Base-by-base conservation (phyloP, 2,113 vertebrate genomes). In the Galbula dea region DNA sequence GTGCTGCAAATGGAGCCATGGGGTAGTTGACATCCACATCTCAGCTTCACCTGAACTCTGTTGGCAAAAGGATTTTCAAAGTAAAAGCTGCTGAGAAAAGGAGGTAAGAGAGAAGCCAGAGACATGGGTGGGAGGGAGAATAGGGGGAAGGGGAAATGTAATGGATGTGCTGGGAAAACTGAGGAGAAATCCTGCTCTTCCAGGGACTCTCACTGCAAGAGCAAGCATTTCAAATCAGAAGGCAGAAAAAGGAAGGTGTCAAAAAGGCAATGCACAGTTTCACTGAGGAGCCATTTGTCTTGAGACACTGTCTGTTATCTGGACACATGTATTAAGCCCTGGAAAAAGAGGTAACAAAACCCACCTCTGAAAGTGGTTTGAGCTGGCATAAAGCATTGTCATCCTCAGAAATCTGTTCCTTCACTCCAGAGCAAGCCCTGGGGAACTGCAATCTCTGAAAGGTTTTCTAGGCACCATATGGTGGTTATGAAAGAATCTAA, bases 391-490 rank as follows among this genome's bases (percentile, higher is more conserved):
- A 87, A 65, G 69, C 23, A 29, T 46, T 67, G 30, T 48, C 55
- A 34, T 62, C 66, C 52, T 87, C 52, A 55, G 55, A 83, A 88
- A 80, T 51, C 54, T 86, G 29, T 54, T 65, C 41, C 72, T 80
- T 74, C 41, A 62, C 85, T 82, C 58, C 81, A 73, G 92, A 93
- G 74, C 81, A 77, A 63, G 20, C 66, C 66, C 78, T 0, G 1
- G 55, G 46, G 59, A 95, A 32, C 79, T 71, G 79, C 72, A 81
- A 74, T 83, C 41, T 55, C 73, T 49, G 75, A 93, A 95, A 94
- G 88, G 73, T 88, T 95, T 86, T 86, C 90, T 30, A 88, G 76
- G 88, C 79, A 94, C 93, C 96, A 95, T 96, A 95, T 95, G 96
- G 93, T 83, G 54, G 48, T 96, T 93, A 95, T 78, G 92, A 96